A percentile compares a stretch with the other conserved stretches of the same genome.
Evolutionary conservation across 2,113 vertebrate genomes (phyloP).

Genomic region (Peromyscus maniculatus): DNA sequence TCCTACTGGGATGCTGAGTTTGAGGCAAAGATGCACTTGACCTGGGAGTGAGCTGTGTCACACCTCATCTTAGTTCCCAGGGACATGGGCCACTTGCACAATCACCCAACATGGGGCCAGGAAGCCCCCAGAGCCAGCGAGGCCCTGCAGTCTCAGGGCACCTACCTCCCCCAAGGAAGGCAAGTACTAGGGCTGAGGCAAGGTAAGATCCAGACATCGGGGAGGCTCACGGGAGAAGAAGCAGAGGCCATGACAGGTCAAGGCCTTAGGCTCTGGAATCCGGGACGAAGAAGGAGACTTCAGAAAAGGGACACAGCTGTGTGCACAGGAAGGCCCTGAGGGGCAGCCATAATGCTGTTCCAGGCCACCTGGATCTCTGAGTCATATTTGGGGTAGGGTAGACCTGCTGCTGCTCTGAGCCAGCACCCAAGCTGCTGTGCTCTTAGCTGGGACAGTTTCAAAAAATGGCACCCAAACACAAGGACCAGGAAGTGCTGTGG

Average conservation of each 20-base stretch:
- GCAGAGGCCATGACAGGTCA: not conserved
- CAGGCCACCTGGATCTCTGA: fast-evolving
- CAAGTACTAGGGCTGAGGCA: not conserved
- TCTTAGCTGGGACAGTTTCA: not conserved
- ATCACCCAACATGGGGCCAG: no score
- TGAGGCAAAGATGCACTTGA: fast-evolving
- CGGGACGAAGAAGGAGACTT: not conserved
- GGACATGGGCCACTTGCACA: not conserved
- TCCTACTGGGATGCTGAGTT: fast-evolving
- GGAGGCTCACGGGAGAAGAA: not conserved
- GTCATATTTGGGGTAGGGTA: not conserved
- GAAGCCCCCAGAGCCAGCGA: not conserved
- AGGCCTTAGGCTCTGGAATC: not conserved
- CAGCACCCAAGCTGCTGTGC: not conserved
- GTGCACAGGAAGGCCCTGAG: not conserved
- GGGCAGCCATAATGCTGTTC: fast-evolving
- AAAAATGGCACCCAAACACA: not conserved
- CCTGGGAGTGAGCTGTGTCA: not conserved
- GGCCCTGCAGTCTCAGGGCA: not conserved
- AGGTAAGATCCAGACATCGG: not conserved
- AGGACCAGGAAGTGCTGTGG: not conserved
- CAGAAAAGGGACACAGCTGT: not conserved
- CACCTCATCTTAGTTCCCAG: fast-evolving
- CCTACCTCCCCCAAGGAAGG: not conserved
- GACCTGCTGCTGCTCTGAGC: not conserved